Evolutionary conservation across 2,888 invertebrate species (phyloP), one percentile per base, ranked within the genome.

Genomic region (Nipponacmea schrenckii): DNA sequence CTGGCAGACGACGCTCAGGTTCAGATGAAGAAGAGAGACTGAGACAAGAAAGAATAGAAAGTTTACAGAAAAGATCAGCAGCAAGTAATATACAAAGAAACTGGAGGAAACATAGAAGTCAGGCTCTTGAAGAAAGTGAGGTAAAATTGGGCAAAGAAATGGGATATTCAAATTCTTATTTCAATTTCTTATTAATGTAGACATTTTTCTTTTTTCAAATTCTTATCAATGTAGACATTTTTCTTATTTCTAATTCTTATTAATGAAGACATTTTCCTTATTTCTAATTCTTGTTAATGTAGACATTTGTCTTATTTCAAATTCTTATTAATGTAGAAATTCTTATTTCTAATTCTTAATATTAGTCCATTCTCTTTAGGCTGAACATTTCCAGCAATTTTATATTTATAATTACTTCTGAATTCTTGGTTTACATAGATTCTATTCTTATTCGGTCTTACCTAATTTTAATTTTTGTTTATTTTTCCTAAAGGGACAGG

Each of bases 21-120:
- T 70, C 74, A 62, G 75, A 73, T 39, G 48, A 66, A 64, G 75
- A 69, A 2, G 67, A 68, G n/a, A 73, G 70, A 31, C 71, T 78
- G 24, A 68, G 77, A 48, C 70, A 78, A 20, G 67, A 39, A 26
- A 69, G 50, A 31, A 74, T 79, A 26, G 77, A 80, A 45, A 71
- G 71, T 14, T 79, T 84, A 73, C 69, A 68, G 50, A 66, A 78
- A 68, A 75, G 77, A 56, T 77, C 74, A 20, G 84, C 83, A 56
- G 83, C 83, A 56, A 75, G 72, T 39, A 81, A 70, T 72, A 80
- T 83, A 27, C 83, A 83, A 72, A 69, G 79, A 67, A 74, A 70
- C 27, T 83, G 83, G 83, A 74, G 75, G 20, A 68, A 74, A 20
- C 77, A 78, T 14, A 73, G 66, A 17, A 64, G 74, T 17, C 65